Evolutionary conservation across 35 echinoderm and acorn worm species (phyloP), one percentile per base, ranked within the genome.

Genomic region (Eucidaris tribuloides): DNA sequence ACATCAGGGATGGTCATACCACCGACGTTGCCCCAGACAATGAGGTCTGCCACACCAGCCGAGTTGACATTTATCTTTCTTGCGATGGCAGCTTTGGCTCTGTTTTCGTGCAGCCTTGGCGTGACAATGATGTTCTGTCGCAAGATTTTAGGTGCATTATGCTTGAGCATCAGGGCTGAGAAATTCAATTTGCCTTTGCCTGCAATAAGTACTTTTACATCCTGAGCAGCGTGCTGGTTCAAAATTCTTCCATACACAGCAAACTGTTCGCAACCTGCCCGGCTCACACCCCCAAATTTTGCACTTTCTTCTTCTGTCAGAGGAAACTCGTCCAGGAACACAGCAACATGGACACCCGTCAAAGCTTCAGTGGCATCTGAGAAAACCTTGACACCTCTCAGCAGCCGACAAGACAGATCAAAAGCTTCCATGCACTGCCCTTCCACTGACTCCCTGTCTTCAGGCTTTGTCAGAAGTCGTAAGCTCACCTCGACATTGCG

Each of bases 21-120:
- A 32, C 90, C 91, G 32, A 71, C 54, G 77, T 99, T 99, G 24
- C 96, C 96, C 96, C 96, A 99, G n/a, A 93, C 43, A 3, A 99
- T 42, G 5, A 99, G 50, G 60, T 99, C 88, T 1, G 89, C 83
- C 32, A 99, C 83, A 40, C 91, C 83, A 1, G 90, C 87, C 28
- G 90, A 89, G 59, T 99, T 99, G 46, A 99, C 96, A 30, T 89
- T 82, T 33, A 99, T 89, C 35, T 84, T 65, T 60, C 90, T 85
- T 5, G 91, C 96, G 46, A 99, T 89, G 23, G 87, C 83, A 5
- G 96, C 87, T 30, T 99, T 99, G 0, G 96, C 96, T 80, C 80
- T 82, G 55, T 93, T 99, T 39, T 99, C 96, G 23, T 80, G 83
- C n/a, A 93, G 65, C 30, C 96, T 63, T 19, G 90, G 79, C 11